phyloP scores from a whole-genome alignment of 2,888 invertebrate genomes.

The Tuta absoluta region DNA sequence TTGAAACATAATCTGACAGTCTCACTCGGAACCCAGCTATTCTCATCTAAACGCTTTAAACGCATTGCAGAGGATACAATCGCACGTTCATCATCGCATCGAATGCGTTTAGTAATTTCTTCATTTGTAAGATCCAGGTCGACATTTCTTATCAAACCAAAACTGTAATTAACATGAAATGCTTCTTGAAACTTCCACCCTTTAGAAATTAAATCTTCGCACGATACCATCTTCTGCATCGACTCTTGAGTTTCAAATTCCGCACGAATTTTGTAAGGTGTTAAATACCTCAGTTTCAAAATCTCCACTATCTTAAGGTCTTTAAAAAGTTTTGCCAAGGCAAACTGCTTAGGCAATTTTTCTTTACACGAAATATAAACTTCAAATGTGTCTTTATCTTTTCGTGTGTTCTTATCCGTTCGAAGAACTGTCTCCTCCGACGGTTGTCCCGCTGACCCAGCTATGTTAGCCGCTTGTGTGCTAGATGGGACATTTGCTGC shows the following conservation, averaged over 20 bases:
- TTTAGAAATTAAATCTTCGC: background rate
- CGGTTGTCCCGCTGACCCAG: background rate
- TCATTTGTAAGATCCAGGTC: background rate
- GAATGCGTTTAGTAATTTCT: background rate
- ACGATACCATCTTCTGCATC: background rate
- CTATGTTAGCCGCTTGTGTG: background rate
- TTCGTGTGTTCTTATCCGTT: background rate
- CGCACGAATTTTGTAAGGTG: background rate
- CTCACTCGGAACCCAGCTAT: background rate
- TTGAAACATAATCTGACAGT: background rate
- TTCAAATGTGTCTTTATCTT: background rate
- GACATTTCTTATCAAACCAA: background rate
- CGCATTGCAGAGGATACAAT: background rate
- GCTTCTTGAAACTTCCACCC: background rate
- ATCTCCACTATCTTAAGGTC: background rate
- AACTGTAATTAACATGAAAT: background rate
- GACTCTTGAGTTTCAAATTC: background rate
- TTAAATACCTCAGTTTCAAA: background rate
- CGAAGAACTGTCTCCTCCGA: background rate
- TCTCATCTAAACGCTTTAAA: background rate
- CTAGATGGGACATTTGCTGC: background rate
- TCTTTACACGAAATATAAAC: slow-evolving; percentile 14
- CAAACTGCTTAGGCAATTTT: slow-evolving; percentile 10
- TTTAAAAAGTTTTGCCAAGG: slow-evolving; percentile 5
- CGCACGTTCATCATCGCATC: background rate